Conservation (phyloP, 2,113 vertebrate genomes). For the Eudyptes chrysolophus region DNA sequence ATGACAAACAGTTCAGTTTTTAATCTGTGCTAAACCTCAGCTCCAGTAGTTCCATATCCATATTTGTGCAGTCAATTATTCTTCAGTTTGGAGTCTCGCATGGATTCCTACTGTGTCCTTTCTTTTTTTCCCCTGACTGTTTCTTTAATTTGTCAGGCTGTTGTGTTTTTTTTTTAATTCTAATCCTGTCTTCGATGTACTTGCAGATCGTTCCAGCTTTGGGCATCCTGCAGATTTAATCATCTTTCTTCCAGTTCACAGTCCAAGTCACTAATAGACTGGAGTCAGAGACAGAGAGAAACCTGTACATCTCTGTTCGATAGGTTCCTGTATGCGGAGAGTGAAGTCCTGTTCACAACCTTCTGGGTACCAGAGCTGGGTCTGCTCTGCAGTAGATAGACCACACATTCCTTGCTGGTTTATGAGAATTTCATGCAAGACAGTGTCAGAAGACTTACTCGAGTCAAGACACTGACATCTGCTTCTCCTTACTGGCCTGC, state of each 20-base stretch:
- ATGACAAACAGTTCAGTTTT: slow-evolving; percentile 19
- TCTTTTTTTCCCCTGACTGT: neutral
- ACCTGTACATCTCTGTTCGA: neutral
- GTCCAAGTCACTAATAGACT: neutral
- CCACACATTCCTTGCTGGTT: slow-evolving; percentile 28
- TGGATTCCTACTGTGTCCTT: neutral
- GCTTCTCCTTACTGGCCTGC: slow-evolving; percentile 48
- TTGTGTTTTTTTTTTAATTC: neutral
- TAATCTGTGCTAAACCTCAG: neutral
- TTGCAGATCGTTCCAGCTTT: neutral
- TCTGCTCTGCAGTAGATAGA: slow-evolving; percentile 27
- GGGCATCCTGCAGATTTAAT: neutral
- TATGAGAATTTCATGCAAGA: slow-evolving; percentile 27
- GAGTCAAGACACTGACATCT: slow-evolving; percentile 43
- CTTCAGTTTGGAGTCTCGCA: neutral
- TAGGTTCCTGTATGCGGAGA: neutral
- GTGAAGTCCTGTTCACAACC: neutral
- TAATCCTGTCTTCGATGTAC: neutral
- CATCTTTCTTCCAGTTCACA: neutral
- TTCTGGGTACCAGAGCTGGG: neutral
- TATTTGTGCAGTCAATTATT: slow-evolving; percentile 41
- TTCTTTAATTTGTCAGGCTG: slow-evolving; percentile 5
- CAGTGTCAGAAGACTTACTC: slow-evolving; percentile 11
- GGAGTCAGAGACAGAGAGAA: neutral
- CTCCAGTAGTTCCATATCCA: neutral